Evolutionary conservation across 2,113 vertebrate species (phyloP), one percentile per base, ranked within the genome.

Genomic region (Austrofundulus limnaeus): DNA sequence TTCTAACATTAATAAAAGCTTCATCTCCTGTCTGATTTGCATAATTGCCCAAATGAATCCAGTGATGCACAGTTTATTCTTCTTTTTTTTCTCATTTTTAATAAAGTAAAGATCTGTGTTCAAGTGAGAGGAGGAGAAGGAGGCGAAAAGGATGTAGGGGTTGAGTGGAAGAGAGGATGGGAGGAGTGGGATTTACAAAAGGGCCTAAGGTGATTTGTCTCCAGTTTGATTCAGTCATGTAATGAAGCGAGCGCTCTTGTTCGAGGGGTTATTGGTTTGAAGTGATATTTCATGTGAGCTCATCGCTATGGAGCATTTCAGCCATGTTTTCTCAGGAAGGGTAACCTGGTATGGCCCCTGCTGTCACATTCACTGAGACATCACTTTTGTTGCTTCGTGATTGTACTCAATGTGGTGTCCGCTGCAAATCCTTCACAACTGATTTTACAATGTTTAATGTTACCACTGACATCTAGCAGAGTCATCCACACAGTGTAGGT

Each of bases 21-120:
- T 87, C 86, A 84, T 88, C 88, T 83, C 77, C 77, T 83, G 77
- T 77, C 68, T 72, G 62, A 88, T 91, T 90, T 89, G 75, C 85
- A 90, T 88, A 86, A 90, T 92, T 89, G 87, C 85, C 87, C 60
- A 89, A 91, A 88, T 89, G 71, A 91, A 90, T 82, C 75, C 82
- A 82, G 56, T 83, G 81, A 83, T 6, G 41, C 47, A 2, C 49
- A 39, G 31, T 49, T 74, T 38, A n/a, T n/a, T n/a, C n/a, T n/a
- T n/a, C n/a, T n/a, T n/a, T 71, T 50, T 62, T 49, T 67, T 75
- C 69, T 70, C 54, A 70, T 59, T 77, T 87, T 85, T 85, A 82
- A 86, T 85, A 85, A 85, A 85, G 72, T 70, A 62, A 81, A 83
- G 86, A 83, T 78, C 74, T 63, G 65, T 71, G 71, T 84, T 85